Evolutionary conservation across 2,113 vertebrate genomes (phyloP), one percentile per base, ranked within the genome.

Genomic region (Xiphophorus hellerii): DNA sequence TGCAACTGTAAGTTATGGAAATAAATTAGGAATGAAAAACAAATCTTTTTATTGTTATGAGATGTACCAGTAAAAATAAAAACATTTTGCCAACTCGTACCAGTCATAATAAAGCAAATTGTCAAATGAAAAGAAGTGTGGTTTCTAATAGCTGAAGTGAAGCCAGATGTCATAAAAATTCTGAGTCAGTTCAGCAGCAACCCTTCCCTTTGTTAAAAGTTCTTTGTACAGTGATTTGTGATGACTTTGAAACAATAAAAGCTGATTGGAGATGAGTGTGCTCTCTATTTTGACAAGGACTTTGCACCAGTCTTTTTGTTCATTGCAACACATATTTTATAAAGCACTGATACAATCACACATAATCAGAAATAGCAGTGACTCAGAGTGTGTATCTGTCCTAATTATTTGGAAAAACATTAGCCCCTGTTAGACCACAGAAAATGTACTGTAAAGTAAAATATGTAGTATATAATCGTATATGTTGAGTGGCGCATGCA

Each of bases 391-490:
- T 37, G 69, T 87, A 82, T 89, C 73, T 80, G 69, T 92, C 77
- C 76, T 77, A 78, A 92, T 86, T 83, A 82, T 81, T 42, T n/a
- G 13, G 39, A 76, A 61, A 62, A 86, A 65, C 84, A 89, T 87
- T 81, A 84, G 76, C 75, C 84, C 90, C 78, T 86, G 83, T 89
- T 68, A 84, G 78, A 69, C 80, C 58, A 29, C 51, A 86, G 79
- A 81, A 84, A 84, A 85, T 90, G 89, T 91, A 81, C 62, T 91
- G 89, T 91, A 77, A 83, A 76, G 54, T 37, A 71, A 73, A 69
- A 81, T 51, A 48, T 76, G 69, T 62, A 62, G 69, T 67, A 17
- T 66, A 30, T 71, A 69, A 51, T 73, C 42, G 44, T 67, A 27
- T 69, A 69, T 79, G 66, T 44, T 42, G 28, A 77, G 61, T 12